A percentile compares a stretch with the other conserved stretches of the same genome.
Conservation (phyloP, 2,797 vertebrate species). For the Tarsius wallacei region DNA sequence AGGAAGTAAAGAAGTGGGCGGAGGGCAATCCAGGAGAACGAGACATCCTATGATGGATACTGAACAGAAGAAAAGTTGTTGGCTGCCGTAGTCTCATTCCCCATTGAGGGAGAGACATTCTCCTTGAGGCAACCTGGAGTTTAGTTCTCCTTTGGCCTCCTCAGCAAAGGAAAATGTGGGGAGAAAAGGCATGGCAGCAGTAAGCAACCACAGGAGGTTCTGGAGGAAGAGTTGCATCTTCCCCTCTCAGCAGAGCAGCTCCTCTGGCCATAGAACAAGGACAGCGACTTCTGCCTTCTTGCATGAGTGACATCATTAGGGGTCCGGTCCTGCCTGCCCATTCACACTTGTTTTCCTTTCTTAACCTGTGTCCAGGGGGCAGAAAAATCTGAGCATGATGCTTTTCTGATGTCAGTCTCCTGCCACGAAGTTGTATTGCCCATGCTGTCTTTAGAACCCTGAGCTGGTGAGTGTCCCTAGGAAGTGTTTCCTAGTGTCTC, state of each 20-base stretch:
- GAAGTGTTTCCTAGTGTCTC: neutral
- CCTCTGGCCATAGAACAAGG: neutral
- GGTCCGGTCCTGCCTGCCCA: neutral
- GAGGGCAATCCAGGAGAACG: neutral
- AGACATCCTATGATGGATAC: no score
- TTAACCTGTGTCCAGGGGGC: neutral
- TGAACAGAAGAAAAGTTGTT: no score
- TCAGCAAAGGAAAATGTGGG: neutral
- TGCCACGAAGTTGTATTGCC: neutral
- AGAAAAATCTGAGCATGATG: neutral
- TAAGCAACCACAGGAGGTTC: rapidly evolving
- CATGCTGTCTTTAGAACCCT: neutral
- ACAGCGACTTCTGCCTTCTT: neutral
- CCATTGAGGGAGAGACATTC: neutral
- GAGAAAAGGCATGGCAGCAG: neutral
- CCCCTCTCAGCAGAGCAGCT: no score
- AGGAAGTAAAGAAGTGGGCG: neutral
- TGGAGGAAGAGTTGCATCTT: no score
- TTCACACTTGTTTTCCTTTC: rapidly evolving
- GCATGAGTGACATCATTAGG: neutral
- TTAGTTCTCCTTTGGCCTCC: neutral
- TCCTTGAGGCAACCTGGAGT: neutral
- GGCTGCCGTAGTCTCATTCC: neutral
- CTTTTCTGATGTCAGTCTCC: neutral
- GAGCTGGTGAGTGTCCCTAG: neutral